These are phyloP conservation scores for Melanotaenia nigrans DNA, from an alignment of 2,797 vertebrate genomes.

Conservation along the genomic window DNA sequence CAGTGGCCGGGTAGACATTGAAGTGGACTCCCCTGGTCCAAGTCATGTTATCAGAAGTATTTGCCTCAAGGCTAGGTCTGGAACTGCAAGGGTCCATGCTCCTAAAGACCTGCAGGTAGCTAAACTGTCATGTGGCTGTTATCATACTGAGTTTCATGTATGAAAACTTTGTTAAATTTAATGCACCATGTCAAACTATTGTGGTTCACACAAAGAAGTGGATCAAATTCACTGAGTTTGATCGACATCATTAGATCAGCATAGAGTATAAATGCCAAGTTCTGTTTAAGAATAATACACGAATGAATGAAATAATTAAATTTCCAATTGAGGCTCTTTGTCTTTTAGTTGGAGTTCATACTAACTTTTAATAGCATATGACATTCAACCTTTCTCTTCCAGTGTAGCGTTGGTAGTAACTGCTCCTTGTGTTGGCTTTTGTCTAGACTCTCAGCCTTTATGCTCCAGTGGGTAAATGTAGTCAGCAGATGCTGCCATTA, in stretches of 20 bases:
- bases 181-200: not conserved
- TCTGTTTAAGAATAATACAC: not conserved
- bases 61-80: slow-evolving; percentile 87
- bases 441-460: slow-evolving; percentile 87
- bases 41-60: slow-evolving; percentile 89
- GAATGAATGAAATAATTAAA: not conserved
- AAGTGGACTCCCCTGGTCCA: slow-evolving; percentile 93
- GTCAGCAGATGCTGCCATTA: slow-evolving; percentile 88
- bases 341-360: not conserved
- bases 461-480: slow-evolving; percentile 81
- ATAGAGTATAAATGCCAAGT: not conserved
- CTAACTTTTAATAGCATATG: not conserved
- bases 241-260: not conserved
- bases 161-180: not conserved
- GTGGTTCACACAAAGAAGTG: not conserved
- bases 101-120: slow-evolving; percentile 93
- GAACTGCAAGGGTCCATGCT: slow-evolving; percentile 91
- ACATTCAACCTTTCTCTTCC: not conserved
- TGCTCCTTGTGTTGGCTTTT: slow-evolving; percentile 41
- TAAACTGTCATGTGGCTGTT: not conserved
- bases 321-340: not conserved
- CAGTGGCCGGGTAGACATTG: slow-evolving; percentile 90
- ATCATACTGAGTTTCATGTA: not conserved
- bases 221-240: not conserved
- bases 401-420: slow-evolving; percentile 13